phyloP scores from a whole-genome alignment of 2,888 invertebrate genomes.

The Tinea trinotella region DNA sequence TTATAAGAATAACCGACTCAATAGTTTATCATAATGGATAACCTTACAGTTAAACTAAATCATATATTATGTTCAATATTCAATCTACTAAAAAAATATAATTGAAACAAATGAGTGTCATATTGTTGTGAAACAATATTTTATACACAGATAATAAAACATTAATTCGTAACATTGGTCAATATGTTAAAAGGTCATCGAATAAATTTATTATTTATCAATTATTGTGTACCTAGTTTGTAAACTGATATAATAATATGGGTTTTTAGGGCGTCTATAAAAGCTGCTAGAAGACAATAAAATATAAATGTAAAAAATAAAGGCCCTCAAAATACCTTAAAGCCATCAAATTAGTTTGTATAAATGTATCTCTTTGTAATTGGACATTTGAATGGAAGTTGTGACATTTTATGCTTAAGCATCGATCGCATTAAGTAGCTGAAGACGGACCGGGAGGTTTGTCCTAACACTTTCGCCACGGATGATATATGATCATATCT shows the following conservation, averaged over 20 bases:
- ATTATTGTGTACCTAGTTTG: constrained; percentile 1
- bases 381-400: not conserved
- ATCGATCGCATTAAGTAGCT: constrained; percentile 42
- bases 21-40: constrained; percentile 12
- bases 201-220: not conserved
- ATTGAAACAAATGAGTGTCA: constrained; percentile 15
- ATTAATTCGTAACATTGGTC: constrained; percentile 5
- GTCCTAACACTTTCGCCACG: constrained; percentile 61
- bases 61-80: constrained; percentile 8
- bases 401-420: not conserved
- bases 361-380: not conserved
- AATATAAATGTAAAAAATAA: not conserved
- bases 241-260: not conserved
- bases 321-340: not conserved
- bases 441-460: constrained; percentile 31
- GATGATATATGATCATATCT: constrained; percentile 67
- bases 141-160: not conserved
- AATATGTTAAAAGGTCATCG: constrained; percentile 11
- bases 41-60: constrained; percentile 12
- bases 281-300: not conserved
- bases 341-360: not conserved
- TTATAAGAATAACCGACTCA: constrained; percentile 5
- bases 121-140: constrained; percentile 1
- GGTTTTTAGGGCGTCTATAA: constrained; percentile 9
- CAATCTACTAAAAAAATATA: not conserved